These are phyloP conservation scores for Perca schrenkii DNA, from an alignment of 2,113 vertebrate genomes.

Conservation along the genomic window DNA sequence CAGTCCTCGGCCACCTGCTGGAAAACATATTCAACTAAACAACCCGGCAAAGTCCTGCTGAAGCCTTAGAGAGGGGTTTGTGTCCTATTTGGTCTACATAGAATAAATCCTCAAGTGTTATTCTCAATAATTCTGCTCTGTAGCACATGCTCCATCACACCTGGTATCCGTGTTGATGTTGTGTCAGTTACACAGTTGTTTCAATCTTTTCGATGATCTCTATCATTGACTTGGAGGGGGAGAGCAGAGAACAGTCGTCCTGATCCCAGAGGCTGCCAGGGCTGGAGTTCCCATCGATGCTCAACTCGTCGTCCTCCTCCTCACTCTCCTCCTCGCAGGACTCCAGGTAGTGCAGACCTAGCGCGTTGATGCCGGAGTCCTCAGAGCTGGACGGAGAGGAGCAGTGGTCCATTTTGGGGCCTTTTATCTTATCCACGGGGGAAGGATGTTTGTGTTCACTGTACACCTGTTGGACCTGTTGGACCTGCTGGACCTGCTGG, in stretches of 20 bases:
- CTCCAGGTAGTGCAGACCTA: conserved; percentile 93
- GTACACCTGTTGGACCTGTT: conserved; percentile 17
- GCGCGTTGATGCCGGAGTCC: conserved; percentile 96
- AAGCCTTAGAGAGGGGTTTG: not conserved
- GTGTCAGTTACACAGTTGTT: conserved; percentile 92
- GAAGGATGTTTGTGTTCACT: conserved; percentile 69
- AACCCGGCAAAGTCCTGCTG: conserved; percentile 22
- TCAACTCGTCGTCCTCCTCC: conserved; percentile 84
- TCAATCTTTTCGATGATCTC: conserved; percentile 99
- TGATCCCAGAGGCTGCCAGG: conserved; percentile 95
- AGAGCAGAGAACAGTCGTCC: conserved; percentile 92
- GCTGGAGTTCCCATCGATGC: conserved; percentile 91
- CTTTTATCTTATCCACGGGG: conserved; percentile 84
- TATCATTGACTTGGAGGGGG: conserved; percentile 93
- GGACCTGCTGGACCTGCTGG: conserved; percentile 43
- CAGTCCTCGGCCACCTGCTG: conserved; percentile 58
- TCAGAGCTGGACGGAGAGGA: conserved; percentile 96
- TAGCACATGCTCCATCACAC: conserved; percentile 25
- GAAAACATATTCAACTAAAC: conserved; percentile 46
- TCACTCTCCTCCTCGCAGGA: conserved; percentile 95
- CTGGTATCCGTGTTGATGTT: not conserved
- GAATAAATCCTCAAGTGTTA: conserved; percentile 42
- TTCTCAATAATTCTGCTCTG: conserved; percentile 20
- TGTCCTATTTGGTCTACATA: conserved; percentile 35
- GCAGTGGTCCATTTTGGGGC: conserved; percentile 93